These are phyloP conservation scores for Lithophane socia DNA, from an alignment of 2,888 invertebrate species.

Conservation along the genomic window DNA sequence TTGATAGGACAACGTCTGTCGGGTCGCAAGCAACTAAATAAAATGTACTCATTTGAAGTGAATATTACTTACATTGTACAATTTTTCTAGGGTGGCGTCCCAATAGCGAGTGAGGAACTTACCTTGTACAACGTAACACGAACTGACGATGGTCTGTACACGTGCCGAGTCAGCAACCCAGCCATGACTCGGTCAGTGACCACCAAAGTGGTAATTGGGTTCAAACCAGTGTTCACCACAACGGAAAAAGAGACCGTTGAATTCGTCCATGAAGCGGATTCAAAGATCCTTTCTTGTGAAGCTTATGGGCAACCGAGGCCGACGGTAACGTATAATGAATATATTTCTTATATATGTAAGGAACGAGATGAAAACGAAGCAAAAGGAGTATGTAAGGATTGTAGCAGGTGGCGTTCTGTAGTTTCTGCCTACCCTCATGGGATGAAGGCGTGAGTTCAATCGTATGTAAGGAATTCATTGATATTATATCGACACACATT, in stretches of 20 bases:
- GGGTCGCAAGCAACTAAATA: neutral
- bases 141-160: conserved; percentile 75
- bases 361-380: neutral
- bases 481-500: too few relatives aligned
- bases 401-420: too few relatives aligned
- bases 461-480: too few relatives aligned
- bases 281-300: conserved; percentile 69
- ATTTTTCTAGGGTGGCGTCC: conserved; percentile 65
- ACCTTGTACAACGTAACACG: conserved; percentile 61
- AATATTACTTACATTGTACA: neutral
- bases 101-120: conserved; percentile 63
- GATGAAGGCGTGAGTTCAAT: too few relatives aligned
- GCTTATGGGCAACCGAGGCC: conserved; percentile 72
- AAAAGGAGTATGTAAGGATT: neutral
- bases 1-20: neutral
- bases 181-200: conserved; percentile 62
- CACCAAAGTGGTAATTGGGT: conserved; percentile 70
- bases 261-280: conserved; percentile 56
- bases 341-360: neutral
- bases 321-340: conserved; percentile 62
- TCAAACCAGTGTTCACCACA: conserved; percentile 70
- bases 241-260: conserved; percentile 65
- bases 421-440: too few relatives aligned
- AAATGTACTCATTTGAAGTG: too few relatives aligned
- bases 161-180: conserved; percentile 75